Conservation (phyloP, 2,888 invertebrate species). For the Dendrolimus houi region DNA sequence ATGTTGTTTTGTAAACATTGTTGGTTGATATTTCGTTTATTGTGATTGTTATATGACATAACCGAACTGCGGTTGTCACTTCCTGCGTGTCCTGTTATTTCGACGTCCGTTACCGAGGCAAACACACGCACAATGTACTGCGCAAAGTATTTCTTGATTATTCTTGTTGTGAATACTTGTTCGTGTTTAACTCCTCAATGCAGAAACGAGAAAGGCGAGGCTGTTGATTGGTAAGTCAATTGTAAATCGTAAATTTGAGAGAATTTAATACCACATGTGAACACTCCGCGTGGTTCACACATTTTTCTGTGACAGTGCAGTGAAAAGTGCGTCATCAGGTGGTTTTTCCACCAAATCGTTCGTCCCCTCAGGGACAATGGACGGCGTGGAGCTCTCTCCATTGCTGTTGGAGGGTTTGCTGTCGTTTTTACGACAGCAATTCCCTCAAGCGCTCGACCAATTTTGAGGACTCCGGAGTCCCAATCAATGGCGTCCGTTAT, state of each 20-base stretch:
- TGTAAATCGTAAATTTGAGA: not conserved
- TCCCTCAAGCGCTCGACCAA: too few relatives aligned
- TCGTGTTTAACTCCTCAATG: constrained; percentile 57
- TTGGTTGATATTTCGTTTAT: constrained; percentile 43
- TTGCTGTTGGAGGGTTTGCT: too few relatives aligned
- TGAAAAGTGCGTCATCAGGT: too few relatives aligned
- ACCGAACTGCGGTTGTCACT: constrained; percentile 32
- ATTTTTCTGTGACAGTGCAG: too few relatives aligned
- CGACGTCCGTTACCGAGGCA: constrained; percentile 22
- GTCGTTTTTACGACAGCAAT: too few relatives aligned
- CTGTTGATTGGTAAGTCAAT: constrained; percentile 81
- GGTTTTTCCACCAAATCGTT: too few relatives aligned
- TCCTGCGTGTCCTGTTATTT: constrained; percentile 51
- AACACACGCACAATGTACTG: constrained; percentile 38
- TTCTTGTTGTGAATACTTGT: constrained; percentile 32
- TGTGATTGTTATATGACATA: constrained; percentile 39
- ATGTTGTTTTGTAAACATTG: constrained; percentile 40
- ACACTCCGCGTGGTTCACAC: too few relatives aligned
- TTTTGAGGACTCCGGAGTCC: too few relatives aligned
- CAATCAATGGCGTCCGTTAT: too few relatives aligned
- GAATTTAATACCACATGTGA: too few relatives aligned
- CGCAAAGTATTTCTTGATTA: constrained; percentile 28
- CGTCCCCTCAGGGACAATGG: too few relatives aligned
- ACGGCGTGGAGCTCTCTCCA: too few relatives aligned
- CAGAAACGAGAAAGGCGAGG: constrained; percentile 78